Base-by-base conservation (phyloP, 2,888 invertebrate genomes). In the Leucophora obtusa region DNA sequence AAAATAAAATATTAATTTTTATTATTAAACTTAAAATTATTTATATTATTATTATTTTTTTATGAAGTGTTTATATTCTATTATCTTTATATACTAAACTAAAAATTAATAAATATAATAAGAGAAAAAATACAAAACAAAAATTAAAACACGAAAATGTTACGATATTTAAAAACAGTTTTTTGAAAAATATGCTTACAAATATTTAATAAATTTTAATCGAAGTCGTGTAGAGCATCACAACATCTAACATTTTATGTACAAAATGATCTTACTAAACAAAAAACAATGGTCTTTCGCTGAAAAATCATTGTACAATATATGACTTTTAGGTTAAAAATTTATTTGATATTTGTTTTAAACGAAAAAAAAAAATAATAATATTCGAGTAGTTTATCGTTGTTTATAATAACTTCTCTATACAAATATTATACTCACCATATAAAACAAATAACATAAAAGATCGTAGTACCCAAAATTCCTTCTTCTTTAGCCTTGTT, bases 51-150 rank as follows among this genome's bases (percentile, higher is more conserved):
- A 47, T 47, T 47, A n/a, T 47, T 47, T 5, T 47, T 38, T 38
- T 38, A 50, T 43, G 24, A 54, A 69, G 63, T 53, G 18, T 77
- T 65, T 53, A 59, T 60, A 54, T 71, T 72, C 51, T 78, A 28
- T 72, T 60, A 60, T 24, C 54, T 60, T 43, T 72, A 72, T 72
- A 33, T 56, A 43, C 47, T 68, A 38, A 35, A n/a, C 24, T 54
- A 18, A 54, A 18, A 47, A n/a, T 11, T 38, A 43, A 3, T 21
- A 21, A 21, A 21, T 28, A 28, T 47, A 47, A 47, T 47, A n/a
- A 47, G 2, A 47, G 10, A 38, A 38, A 38, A 38, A 38, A 38
- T 47, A 47, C 38, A 10, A 47, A 38, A 47, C 43, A 14, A 14
- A 14, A 47, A 47, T n/a, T 47, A n/a, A 47, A n/a, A 47, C 14